phyloP scores from a whole-genome alignment of 2,113 vertebrate genomes.

The Laterallus jamaicensis region DNA sequence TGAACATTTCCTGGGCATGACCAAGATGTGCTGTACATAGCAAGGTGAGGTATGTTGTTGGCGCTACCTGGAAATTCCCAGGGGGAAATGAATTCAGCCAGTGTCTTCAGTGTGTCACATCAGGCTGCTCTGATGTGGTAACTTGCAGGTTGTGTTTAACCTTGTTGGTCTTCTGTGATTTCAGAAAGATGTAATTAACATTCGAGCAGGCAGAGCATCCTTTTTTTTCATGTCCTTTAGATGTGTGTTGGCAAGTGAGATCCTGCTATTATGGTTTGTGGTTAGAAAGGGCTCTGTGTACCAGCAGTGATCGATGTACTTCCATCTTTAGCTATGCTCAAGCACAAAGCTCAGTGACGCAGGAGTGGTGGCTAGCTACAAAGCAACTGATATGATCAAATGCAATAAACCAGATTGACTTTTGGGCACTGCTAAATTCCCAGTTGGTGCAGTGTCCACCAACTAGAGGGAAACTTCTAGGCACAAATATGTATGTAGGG shows the following conservation, averaged over 20 bases:
- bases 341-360: background rate
- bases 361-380: background rate
- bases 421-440: background rate
- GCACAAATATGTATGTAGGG: rapidly evolving
- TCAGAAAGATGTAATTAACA: background rate
- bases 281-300: background rate
- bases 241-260: background rate
- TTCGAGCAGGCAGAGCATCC: background rate
- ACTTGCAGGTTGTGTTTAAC: background rate
- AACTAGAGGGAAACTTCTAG: background rate
- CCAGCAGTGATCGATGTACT: background rate
- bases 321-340: no score
- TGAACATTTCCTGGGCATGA: background rate
- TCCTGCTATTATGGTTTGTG: background rate
- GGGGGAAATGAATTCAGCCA: background rate
- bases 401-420: background rate
- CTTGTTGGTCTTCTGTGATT: background rate
- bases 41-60: background rate
- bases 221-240: background rate
- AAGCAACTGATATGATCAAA: background rate
- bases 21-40: background rate
- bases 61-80: background rate
- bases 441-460: background rate
- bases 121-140: background rate
- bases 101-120: background rate